Evolutionary conservation across 2,113 vertebrate genomes (phyloP).

Genomic region (Sylvia atricapilla): DNA sequence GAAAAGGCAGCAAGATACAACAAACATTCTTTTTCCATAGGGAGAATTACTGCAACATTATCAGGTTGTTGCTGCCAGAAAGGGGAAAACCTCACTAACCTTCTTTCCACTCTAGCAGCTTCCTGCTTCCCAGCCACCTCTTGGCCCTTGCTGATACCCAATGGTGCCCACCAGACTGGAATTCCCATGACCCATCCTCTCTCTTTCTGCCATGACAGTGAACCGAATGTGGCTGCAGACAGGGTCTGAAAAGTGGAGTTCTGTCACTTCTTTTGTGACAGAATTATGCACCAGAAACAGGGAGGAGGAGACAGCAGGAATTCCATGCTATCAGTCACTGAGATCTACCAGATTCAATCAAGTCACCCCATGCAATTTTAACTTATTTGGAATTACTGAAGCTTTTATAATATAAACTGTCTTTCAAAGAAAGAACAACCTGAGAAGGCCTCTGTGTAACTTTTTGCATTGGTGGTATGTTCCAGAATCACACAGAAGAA

Average conservation of each 20-base stretch:
- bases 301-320: background rate
- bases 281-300: background rate
- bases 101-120: background rate
- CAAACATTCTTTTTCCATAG: background rate
- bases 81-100: background rate
- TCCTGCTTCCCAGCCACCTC: background rate
- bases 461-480: background rate
- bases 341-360: background rate
- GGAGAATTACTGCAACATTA: background rate
- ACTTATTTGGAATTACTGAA: background rate
- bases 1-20: background rate
- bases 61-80: background rate
- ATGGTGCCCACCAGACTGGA: background rate
- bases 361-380: background rate
- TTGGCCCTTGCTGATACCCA: background rate
- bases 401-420: background rate
- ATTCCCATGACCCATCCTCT: background rate
- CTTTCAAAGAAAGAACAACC: background rate
- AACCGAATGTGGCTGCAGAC: background rate
- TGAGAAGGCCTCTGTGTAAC: background rate
- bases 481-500: background rate
- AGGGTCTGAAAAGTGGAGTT: background rate
- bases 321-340: background rate
- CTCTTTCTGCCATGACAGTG: background rate
- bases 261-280: background rate